Percentiles rank a stretch among this genome's conserved stretches.
Evolutionary conservation across 2,797 vertebrate genomes (phyloP).

Genomic region (Peromyscus melanophrys): DNA sequence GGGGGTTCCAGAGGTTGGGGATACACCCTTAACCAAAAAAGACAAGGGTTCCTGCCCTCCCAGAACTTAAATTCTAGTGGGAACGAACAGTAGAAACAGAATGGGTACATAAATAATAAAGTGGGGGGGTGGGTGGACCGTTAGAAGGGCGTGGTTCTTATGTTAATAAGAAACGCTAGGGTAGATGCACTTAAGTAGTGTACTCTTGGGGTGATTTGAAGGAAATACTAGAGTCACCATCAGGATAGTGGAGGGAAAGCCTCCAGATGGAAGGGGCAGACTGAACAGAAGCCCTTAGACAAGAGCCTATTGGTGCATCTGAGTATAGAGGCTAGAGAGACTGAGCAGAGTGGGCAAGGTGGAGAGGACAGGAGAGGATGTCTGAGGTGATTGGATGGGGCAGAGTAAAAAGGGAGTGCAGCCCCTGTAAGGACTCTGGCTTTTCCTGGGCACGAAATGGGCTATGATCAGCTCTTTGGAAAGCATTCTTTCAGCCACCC

Average conservation of each 20-base stretch:
- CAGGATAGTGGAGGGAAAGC: not conserved
- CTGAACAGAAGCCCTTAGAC: not conserved
- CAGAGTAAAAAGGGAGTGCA: not conserved
- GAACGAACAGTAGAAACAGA: slow-evolving; percentile 48
- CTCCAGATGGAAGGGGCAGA: not conserved
- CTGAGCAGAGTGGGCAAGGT: not conserved
- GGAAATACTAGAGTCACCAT: not conserved
- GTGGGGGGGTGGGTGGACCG: not conserved
- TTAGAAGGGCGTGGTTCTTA: not conserved
- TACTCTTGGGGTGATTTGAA: slow-evolving; percentile 25
- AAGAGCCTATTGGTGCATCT: not conserved
- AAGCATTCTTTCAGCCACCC: not conserved
- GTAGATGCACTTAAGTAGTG: not conserved
- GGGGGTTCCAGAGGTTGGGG: slow-evolving; percentile 19
- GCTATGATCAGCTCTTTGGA: not conserved
- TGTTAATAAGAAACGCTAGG: not conserved
- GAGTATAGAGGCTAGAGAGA: not conserved
- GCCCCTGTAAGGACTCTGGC: not conserved
- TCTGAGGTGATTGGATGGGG: not conserved
- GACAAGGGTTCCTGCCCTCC: not conserved
- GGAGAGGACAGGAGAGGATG: not conserved
- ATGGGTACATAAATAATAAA: slow-evolving; percentile 7
- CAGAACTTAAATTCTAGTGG: slow-evolving; percentile 1
- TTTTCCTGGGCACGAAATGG: not conserved
- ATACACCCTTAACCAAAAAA: slow-evolving; percentile 8